Evolutionary conservation across 2,888 invertebrate species (phyloP).

Genomic region (Caenorhabditis imperialis): DNA sequence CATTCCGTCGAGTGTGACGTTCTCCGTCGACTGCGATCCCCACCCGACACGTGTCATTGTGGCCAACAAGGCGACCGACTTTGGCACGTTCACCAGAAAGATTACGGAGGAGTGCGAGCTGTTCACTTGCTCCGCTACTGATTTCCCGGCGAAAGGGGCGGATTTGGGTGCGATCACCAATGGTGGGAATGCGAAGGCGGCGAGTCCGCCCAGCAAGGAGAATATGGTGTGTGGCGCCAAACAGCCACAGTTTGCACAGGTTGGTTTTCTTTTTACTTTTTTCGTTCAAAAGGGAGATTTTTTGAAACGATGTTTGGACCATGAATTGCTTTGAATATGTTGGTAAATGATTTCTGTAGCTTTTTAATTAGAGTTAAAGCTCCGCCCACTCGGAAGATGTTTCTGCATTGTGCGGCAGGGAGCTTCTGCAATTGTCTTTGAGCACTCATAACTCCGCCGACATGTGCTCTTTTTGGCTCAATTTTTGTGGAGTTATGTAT

Average conservation of each 20-base stretch:
- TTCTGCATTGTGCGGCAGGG: no score
- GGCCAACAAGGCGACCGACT: not conserved
- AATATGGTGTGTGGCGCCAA: slow-evolving; percentile 1
- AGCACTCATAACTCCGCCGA: no score
- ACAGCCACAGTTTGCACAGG: not conserved
- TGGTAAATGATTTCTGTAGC: no score
- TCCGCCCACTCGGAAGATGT: no score
- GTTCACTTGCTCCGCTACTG: not conserved
- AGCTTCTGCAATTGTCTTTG: no score
- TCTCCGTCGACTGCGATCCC: not conserved
- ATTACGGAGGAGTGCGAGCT: slow-evolving; percentile 14
- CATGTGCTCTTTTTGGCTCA: no score
- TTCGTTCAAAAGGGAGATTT: no score
- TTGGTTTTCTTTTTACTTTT: no score
- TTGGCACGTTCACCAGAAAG: slow-evolving; percentile 3
- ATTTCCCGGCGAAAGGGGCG: not conserved
- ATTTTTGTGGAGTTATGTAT: no score
- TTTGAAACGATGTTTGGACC: no score
- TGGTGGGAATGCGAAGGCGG: not conserved
- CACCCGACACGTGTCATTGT: not conserved
- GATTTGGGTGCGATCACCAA: not conserved
- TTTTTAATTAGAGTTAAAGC: no score
- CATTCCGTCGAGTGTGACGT: not conserved
- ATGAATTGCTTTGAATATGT: no score
- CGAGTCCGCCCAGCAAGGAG: not conserved